Percentiles rank a stretch among this genome's conserved stretches.
phyloP scores from a whole-genome alignment of 2,888 invertebrate genomes.

The Timandra comae region DNA sequence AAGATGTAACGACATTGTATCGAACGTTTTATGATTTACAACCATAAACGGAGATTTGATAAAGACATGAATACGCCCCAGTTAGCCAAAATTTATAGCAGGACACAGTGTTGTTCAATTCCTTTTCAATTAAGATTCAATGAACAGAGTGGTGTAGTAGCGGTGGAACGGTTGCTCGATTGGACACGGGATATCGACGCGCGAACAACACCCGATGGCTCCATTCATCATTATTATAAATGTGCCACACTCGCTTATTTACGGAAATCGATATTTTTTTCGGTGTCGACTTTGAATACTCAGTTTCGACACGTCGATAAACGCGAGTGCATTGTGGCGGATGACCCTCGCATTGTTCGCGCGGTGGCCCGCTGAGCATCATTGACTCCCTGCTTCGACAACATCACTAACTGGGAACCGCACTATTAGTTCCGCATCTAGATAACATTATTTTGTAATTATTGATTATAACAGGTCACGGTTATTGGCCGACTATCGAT shows the following conservation, averaged over 20 bases:
- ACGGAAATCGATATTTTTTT: conserved; percentile 78
- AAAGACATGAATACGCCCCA: conserved; percentile 50
- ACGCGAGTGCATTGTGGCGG: conserved; percentile 65
- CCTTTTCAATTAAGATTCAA: conserved; percentile 70
- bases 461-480: conserved; percentile 71
- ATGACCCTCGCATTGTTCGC: conserved; percentile 62
- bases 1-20: background rate
- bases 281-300: conserved; percentile 67
- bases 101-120: conserved; percentile 57
- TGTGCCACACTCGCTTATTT: conserved; percentile 76
- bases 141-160: conserved; percentile 41
- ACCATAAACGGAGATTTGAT: conserved; percentile 31
- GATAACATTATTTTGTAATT: conserved; percentile 63
- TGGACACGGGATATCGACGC: conserved; percentile 67
- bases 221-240: conserved; percentile 77
- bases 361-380: conserved; percentile 50
- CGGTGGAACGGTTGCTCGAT: conserved; percentile 60
- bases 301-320: conserved; percentile 68
- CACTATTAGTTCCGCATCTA: conserved; percentile 64
- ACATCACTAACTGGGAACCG: conserved; percentile 37
- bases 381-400: conserved; percentile 39
- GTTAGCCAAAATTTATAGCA: conserved; percentile 65
- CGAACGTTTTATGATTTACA: conserved; percentile 41
- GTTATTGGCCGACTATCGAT: conserved; percentile 46
- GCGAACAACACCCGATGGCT: conserved; percentile 56